Evolutionary conservation across 2,797 vertebrate species (phyloP), one percentile per base, ranked within the genome.

Genomic region (Coregonus ussuriensis): DNA sequence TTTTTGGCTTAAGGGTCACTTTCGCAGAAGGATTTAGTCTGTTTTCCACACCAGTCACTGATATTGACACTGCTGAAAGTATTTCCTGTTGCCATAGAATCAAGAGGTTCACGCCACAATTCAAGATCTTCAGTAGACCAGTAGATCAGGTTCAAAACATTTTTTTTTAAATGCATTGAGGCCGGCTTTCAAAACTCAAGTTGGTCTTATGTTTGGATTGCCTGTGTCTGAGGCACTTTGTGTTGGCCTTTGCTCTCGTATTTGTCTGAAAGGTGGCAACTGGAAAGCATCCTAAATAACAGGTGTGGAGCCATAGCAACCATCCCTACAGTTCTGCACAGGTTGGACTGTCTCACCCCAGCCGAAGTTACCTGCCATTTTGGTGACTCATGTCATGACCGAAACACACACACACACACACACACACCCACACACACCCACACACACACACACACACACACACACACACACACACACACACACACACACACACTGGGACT

Each of bases 351-450:
- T 47, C 41, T 47, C 41, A 33, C 3, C 31, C 18, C 15, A 35
- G 67, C 31, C 33, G 9, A 29, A 72, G 14, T 53, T 7, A 53
- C 71, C 52, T 25, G 51, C 51, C 53, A 72, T 59, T 31, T 72
- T 54, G 18, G 71, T 33, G 2, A 54, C 15, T 56, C 71, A 35
- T 47, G 41, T 37, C 31, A 69, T 68, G 66, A 68, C 66, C 6
- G 13, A 74, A 18, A n/a, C 72, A 47, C 33, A 74, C 54, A 62
- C 72, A 74, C 6, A 71, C 69, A 74, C 47, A 74, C 56, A 18
- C 25, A 73, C 52, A 73, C 33, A 74, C 18, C 1, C 16, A 72
- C 41, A 71, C 70, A 33, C 47, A 72, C 70, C 31, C 51, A 72
- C 47, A 72, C 51, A 25, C 21, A 72, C 47, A 72, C 37, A 54